phyloP scores from a whole-genome alignment of 2,113 vertebrate species.

The Percina caprodes region DNA sequence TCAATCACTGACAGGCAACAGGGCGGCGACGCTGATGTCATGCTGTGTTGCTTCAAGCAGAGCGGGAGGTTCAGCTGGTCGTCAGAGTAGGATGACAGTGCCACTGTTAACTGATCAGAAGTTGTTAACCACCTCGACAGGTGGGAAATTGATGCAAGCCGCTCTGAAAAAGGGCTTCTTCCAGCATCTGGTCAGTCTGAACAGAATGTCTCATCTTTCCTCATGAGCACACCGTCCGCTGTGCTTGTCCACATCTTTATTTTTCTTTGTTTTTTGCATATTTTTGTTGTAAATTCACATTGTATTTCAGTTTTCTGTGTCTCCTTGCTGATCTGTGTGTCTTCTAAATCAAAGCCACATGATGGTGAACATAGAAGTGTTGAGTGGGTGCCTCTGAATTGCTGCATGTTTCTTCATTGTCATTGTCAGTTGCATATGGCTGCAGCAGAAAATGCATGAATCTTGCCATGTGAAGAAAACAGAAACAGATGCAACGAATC shows the following conservation, averaged over 20 bases:
- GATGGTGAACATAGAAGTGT: neutral
- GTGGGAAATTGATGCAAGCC: constrained; percentile 42
- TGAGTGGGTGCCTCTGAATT: constrained; percentile 21
- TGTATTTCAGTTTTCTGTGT: constrained; percentile 60
- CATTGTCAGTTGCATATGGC: constrained; percentile 7
- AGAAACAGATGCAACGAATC: constrained; percentile 50
- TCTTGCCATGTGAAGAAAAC: constrained; percentile 35
- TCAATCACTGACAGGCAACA: constrained; percentile 7
- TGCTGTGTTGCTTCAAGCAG: constrained; percentile 31
- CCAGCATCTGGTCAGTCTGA: constrained; percentile 44
- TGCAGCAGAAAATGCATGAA: neutral
- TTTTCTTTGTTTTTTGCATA: constrained; percentile 30
- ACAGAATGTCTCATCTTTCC: constrained; percentile 62
- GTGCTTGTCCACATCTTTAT: constrained; percentile 58
- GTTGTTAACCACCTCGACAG: constrained; percentile 12
- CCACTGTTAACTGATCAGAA: constrained; percentile 34
- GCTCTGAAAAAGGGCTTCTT: constrained; percentile 51
- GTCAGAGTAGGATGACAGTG: constrained; percentile 42
- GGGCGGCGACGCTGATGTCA: neutral
- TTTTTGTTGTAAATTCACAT: constrained; percentile 63
- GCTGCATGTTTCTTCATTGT: constrained; percentile 13
- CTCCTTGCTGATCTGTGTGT: constrained; percentile 59
- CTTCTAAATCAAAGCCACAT: constrained; percentile 26
- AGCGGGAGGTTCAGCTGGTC: constrained; percentile 5
- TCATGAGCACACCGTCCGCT: constrained; percentile 54